phyloP scores from a whole-genome alignment of 2,888 invertebrate species.

The Dryobotodes eremita region DNA sequence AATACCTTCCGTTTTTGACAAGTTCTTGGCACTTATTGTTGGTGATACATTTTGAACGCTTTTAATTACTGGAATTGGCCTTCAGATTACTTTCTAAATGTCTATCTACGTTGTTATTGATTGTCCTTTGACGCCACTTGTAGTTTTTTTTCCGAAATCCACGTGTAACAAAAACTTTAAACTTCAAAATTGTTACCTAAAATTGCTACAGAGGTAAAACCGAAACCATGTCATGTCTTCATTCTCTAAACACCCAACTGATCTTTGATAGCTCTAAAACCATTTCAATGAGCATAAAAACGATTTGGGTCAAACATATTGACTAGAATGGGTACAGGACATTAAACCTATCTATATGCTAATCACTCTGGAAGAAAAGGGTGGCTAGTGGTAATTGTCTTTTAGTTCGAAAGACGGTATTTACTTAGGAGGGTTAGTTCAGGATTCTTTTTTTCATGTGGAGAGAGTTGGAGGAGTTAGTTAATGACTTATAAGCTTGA shows the following conservation, averaged over 20 bases:
- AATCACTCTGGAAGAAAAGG: constrained; percentile 38
- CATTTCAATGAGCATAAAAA: constrained; percentile 44
- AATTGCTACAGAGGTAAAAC: background rate
- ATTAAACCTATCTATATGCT: constrained; percentile 56
- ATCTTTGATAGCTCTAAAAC: constrained; percentile 19
- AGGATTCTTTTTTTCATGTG: background rate
- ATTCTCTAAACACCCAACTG: background rate
- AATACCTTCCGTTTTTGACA: too few relatives aligned
- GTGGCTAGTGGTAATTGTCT: constrained; percentile 26
- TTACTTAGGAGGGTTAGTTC: constrained; percentile 28
- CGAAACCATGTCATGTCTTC: background rate
- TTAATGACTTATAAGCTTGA: too few relatives aligned
- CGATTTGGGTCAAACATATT: constrained; percentile 45
- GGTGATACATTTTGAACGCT: too few relatives aligned
- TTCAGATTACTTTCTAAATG: too few relatives aligned
- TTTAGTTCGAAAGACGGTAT: constrained; percentile 19
- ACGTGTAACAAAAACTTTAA: too few relatives aligned
- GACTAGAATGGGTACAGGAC: constrained; percentile 36
- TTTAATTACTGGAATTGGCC: too few relatives aligned
- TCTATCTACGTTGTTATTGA: too few relatives aligned
- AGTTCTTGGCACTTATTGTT: too few relatives aligned
- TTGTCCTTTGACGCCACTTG: too few relatives aligned
- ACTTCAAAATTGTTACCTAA: background rate
- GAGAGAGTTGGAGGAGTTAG: background rate
- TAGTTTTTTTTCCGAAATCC: too few relatives aligned